A percentile compares a stretch with the other conserved stretches of the same genome.
Conservation (phyloP, 2,113 vertebrate species). For the Dolichallabes microphthalmus region DNA sequence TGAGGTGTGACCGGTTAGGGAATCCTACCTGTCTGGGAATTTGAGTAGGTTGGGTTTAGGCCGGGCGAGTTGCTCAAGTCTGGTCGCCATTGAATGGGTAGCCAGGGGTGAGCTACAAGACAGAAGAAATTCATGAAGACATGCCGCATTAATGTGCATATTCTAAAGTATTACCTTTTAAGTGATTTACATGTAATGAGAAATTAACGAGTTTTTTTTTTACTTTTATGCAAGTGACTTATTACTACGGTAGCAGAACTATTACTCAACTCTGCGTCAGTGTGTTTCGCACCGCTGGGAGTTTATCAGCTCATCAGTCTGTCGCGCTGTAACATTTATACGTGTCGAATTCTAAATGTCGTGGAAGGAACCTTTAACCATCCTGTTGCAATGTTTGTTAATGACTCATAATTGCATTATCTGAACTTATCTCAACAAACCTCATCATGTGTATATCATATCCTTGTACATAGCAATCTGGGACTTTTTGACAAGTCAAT, state of each 20-base stretch:
- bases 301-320: background rate
- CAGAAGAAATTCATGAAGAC: conserved; percentile 2
- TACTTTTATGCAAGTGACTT: background rate
- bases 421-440: background rate
- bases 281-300: background rate
- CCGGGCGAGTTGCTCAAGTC: conserved; percentile 57
- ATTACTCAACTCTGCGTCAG: background rate
- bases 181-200: background rate
- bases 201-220: background rate
- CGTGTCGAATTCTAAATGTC: background rate
- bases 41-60: conserved; percentile 63
- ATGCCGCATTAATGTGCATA: background rate
- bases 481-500: background rate
- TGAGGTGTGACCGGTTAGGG: background rate
- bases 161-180: background rate
- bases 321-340: background rate
- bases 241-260: background rate
- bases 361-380: background rate
- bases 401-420: background rate
- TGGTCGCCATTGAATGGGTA: conserved; percentile 60
- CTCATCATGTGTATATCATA: background rate
- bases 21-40: conserved; percentile 64
- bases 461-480: background rate
- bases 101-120: background rate
- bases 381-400: background rate